Evolutionary conservation across 2,888 invertebrate species (phyloP).

Genomic region (Alcis repandata): DNA sequence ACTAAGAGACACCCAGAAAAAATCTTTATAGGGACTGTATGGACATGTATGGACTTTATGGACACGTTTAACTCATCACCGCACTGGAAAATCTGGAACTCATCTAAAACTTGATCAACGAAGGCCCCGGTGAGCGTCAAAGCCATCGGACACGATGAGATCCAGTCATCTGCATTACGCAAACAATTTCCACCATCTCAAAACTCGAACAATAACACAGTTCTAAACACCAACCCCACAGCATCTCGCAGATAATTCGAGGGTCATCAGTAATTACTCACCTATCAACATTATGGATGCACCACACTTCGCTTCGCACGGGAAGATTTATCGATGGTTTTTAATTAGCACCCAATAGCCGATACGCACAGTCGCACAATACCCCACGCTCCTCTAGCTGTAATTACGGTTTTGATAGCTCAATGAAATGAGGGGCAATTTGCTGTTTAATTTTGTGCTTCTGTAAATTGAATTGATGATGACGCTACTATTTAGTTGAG

Average conservation of each 20-base stretch:
- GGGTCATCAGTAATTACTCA: conserved; percentile 67
- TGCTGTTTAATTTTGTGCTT: conserved; percentile 15
- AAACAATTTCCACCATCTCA: background rate
- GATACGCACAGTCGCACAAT: conserved; percentile 54
- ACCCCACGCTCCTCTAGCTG: conserved; percentile 52
- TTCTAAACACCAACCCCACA: conserved; percentile 27
- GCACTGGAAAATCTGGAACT: no score
- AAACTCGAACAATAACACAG: background rate
- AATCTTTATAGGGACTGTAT: no score
- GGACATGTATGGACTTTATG: no score
- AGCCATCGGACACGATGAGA: no score
- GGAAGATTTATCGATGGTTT: conserved; percentile 78
- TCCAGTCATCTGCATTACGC: no score
- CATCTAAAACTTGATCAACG: no score
- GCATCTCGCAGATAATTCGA: conserved; percentile 54
- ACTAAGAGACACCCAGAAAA: no score
- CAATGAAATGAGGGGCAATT: conserved; percentile 51
- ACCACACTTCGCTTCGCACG: conserved; percentile 74
- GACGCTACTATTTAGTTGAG: no score
- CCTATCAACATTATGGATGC: conserved; percentile 53
- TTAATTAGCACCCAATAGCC: conserved; percentile 77
- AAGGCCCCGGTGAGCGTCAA: no score
- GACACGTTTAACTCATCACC: no score
- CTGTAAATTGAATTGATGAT: background rate
- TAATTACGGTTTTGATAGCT: conserved; percentile 64